Base-by-base conservation (phyloP, 2,888 invertebrate genomes). In the Sarcophaga caerulescens region DNA sequence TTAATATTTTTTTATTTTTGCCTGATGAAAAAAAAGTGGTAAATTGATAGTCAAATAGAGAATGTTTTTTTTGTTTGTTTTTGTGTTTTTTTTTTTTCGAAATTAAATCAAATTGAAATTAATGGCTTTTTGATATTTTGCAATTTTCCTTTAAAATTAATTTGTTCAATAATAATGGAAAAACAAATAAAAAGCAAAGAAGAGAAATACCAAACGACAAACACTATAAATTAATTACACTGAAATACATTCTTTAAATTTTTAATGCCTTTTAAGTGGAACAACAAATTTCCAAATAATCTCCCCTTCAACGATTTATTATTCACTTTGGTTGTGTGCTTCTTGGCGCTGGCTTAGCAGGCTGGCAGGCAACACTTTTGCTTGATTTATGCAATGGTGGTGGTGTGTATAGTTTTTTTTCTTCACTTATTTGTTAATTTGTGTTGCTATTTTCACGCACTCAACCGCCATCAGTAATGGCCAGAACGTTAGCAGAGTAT, bases 71-170 rank as follows among this genome's bases (percentile, higher is more conserved):
- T 59, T 59, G 3, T 59, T 59, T 19, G 8, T 44, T 17, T 75
- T 52, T 74, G 10, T 47, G 62, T 17, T 3, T 60, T 4, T n/a
- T 1, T 59, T 73, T 76, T 52, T 35, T 23, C 35, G 25, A 71
- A 74, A 66, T 81, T 63, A n/a, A 76, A 63, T 21, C 75, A 59
- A 17, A 84, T 84, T 79, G 69, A 80, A 70, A 84, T 84, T 80
- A 80, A 84, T 84, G 65, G n/a, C 2, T 80, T 75, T 80, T 79
- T 80, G 25, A 75, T 69, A 66, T 75, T 79, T 70, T 79, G 75
- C 69, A 79, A 69, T 63, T 63, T 69, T 44, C 65, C 65, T 60
- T 35, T 35, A 35, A 65, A 73, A 71, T 80, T 66, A 60, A 73
- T 73, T 79, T 71, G 52, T 63, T 79, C 23, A 19, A 2, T 0